Evolutionary conservation across 2,888 invertebrate species (phyloP), one percentile per base, ranked within the genome.

Genomic region (Stratiomys singularior): DNA sequence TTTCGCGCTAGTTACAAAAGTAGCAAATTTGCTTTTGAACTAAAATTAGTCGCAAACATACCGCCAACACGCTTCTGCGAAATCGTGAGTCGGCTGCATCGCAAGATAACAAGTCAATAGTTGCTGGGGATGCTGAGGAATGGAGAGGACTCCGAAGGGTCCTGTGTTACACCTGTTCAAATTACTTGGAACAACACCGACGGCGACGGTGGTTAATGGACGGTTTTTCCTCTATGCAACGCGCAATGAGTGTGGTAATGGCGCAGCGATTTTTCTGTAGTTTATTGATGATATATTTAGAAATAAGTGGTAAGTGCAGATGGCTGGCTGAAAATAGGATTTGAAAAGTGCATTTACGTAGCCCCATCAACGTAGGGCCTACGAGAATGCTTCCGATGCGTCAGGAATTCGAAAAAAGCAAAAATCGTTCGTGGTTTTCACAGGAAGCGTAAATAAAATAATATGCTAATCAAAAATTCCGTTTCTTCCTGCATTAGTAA

Each of bases 111-210:
- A 74, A 74, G 74, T 60, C 60, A 74, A 74, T 74, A 74, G 58
- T 28, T 37, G 30, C 15, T 25, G 13, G 58, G 18, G 58, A 30
- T 69, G 21, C 28, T 21, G 3, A 28, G 64, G 30, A 30, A 3
- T 1, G 23, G 28, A 37, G 9, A 37, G 18, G 64, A 30, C 11
- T 13, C 15, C 13, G 30, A 21, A 37, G 67, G 18, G 15, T 9
- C 47, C 69, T 7, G 66, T 58, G 58, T 60, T 74, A 74, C 74
- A 74, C 74, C 74, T 74, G 74, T 60, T 74, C 74, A 58, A 58
- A 74, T 74, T 74, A 74, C 74, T 74, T 74, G 74, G 74, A 74
- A 74, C 60, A 74, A 74, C 74, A 74, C 74, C 74, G 74, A 74
- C 37, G 74, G 21, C 58, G 74, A 60, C 44, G 74, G 74, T 37